Conservation (phyloP, 2,113 vertebrate species). For the Corvus cornix region DNA sequence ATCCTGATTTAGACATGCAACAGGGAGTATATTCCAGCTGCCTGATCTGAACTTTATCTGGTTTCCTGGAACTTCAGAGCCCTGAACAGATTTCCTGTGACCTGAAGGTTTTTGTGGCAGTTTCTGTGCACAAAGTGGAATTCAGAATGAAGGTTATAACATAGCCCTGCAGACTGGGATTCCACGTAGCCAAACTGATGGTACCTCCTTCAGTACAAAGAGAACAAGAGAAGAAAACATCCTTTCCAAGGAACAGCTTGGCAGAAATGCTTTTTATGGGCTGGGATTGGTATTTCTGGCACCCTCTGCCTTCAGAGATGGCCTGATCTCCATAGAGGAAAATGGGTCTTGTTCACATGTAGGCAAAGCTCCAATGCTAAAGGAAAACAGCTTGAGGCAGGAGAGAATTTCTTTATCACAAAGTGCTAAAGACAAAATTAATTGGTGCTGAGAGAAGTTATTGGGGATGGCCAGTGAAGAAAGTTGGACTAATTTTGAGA, state of each 20-base stretch:
- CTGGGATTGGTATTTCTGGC: neutral
- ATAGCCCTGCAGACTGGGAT: neutral
- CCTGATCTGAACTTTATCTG: neutral
- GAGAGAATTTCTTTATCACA: neutral
- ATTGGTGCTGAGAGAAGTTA: neutral
- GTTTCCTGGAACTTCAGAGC: neutral
- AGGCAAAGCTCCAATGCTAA: neutral
- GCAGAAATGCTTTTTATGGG: neutral
- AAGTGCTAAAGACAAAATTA: neutral
- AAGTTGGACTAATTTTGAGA: neutral
- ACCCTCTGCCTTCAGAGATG: neutral
- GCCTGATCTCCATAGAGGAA: neutral
- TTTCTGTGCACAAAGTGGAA: neutral
- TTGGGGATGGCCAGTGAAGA: neutral
- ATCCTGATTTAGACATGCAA: neutral
- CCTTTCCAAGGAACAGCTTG: neutral
- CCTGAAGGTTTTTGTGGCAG: neutral
- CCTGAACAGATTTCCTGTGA: rapidly evolving
- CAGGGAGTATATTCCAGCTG: neutral
- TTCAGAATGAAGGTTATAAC: neutral
- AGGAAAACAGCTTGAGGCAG: neutral
- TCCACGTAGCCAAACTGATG: neutral
- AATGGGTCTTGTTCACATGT: neutral
- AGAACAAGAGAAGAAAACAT: neutral
- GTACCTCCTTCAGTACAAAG: neutral